Evolutionary conservation across 2,113 vertebrate species (phyloP), one percentile per base, ranked within the genome.

Genomic region (Labeo catla): DNA sequence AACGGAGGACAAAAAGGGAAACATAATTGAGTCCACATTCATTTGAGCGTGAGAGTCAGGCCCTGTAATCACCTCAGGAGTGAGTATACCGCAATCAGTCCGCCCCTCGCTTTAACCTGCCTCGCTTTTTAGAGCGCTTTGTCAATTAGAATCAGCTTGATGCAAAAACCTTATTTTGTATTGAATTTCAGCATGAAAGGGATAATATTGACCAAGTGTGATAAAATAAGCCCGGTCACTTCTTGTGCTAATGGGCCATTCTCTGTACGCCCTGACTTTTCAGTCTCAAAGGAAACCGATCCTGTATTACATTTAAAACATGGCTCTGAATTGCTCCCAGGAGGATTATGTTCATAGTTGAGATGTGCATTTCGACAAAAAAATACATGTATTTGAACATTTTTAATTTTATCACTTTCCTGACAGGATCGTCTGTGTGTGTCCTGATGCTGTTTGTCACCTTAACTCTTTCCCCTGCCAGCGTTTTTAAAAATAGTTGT

Each of bases 1-100:
- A 93, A 91, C 88, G 91, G 89, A 86, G 91, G 70, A 66, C 52
- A 84, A 63, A 81, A 70, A 76, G 23, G 82, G 61, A 81, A 78
- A 88, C 52, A 50, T 74, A 81, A 86, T 86, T 81, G 72, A 78
- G 83, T 90, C 87, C 79, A 68, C 81, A 73, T 88, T 88, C 85
- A 85, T 79, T 83, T 83, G 73, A 76, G 87, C 12, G 4, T 34
- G 63, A 73, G 61, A 86, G 84, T 73, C 70, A 77, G 81, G 73
- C 52, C 83, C 85, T 83, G 39, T 87, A 89, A 89, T 87, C 88
- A 87, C 85, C 88, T 89, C 86, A 21, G 68, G 79, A 81, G 83
- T 78, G 70, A 72, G 50, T 10, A 39, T 83, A 73, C 65, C 3
- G 66, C 81, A 83, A 73, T 83, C 81, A 83, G 81, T 66, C 65